Evolutionary conservation across 2,888 invertebrate genomes (phyloP), one percentile per base, ranked within the genome.

Genomic region (Apantesis nais): DNA sequence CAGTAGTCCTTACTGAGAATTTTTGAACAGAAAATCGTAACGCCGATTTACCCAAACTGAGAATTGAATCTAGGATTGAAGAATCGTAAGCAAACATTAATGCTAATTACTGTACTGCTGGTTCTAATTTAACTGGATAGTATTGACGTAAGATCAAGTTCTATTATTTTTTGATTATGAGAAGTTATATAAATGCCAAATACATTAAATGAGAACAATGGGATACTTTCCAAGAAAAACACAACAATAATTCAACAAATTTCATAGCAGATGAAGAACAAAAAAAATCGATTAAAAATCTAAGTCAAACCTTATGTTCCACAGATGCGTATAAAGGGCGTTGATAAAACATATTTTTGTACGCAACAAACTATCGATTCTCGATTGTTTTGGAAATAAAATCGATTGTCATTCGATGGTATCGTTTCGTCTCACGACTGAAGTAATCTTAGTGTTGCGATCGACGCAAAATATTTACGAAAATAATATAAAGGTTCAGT

Each of bases 401-500:
- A 83, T 80, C 85, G 88, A 86, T 89, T 87, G 89, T 90, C 85
- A 85, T 85, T 82, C 82, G 83, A 83, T 85, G 66, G 80, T 86
- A 90, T 90, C 90, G 83, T 73, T 85, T 86, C 70, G 74, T 72
- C 80, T 90, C 90, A 91, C 90, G 91, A 92, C 79, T 84, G 76
- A 77, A 81, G 79, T 77, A 80, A 80, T 85, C 84, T 86, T 74
- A 71, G 78, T 81, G 81, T 80, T 75, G 76, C 82, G 79, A 85
- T 87, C 85, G 89, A 86, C 88, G 91, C 92, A 89, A 93, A 93
- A 93, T 93, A 92, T 93, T 93, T 92, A 93, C 90, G 81, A 87
- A 90, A 89, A 86, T 86, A 81, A 84, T 77, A 85, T 84, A 88
- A 88, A 88, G 87, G 80, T 76, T 74, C 75, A 79, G 80, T 75